Conservation (phyloP, 2,113 vertebrate genomes). For the Coracopsis vasa region DNA sequence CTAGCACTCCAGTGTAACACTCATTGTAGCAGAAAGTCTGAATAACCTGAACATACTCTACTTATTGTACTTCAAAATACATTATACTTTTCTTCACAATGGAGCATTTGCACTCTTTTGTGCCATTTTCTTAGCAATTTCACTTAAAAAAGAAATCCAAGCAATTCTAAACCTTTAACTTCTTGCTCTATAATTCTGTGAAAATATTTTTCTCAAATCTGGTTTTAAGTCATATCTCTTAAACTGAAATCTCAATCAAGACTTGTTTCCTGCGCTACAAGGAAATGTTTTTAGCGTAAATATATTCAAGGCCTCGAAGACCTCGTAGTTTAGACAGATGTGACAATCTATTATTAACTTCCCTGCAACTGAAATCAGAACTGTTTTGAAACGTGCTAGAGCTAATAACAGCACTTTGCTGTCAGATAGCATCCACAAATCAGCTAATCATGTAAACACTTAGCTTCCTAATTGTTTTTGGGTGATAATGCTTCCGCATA, state of each 20-base stretch:
- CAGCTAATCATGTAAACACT: neutral
- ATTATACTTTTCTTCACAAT: neutral
- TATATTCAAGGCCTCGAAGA: neutral
- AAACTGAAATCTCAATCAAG: neutral
- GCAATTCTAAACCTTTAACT: neutral
- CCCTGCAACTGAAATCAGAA: neutral
- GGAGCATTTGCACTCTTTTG: neutral
- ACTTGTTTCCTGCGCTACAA: neutral
- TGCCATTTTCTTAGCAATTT: neutral
- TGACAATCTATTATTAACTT: neutral
- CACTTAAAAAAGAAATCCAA: neutral
- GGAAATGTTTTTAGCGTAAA: neutral
- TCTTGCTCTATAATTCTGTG: neutral
- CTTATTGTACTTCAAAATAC: neutral
- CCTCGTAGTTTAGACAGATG: accelerated
- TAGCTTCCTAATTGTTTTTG: neutral
- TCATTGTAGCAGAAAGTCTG: neutral
- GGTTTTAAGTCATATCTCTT: neutral
- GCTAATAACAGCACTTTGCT: neutral
- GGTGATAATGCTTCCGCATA: neutral
- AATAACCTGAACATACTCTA: neutral
- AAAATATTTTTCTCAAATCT: neutral
- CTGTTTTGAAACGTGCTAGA: neutral
- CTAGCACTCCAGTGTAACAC: neutral
- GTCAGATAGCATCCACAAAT: neutral